These are phyloP conservation scores for Agriopis marginaria DNA, from an alignment of 2,888 invertebrate genomes.

Conservation along the genomic window DNA sequence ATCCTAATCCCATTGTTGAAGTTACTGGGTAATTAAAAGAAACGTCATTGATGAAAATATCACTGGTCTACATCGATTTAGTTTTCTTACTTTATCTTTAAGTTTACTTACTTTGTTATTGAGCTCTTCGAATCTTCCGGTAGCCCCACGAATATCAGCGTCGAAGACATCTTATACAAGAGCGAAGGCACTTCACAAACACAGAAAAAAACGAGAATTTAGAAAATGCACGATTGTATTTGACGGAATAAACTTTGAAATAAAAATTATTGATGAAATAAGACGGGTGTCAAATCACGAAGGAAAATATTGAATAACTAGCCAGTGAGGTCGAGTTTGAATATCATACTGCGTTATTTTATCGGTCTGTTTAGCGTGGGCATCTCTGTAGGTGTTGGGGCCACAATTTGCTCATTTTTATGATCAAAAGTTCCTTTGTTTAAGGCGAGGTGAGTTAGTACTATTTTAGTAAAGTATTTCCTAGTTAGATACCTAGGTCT, in stretches of 20 bases:
- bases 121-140: conserved; percentile 87
- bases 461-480: conserved; percentile 24
- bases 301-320: conserved; percentile 46
- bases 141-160: conserved; percentile 86
- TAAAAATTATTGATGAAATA: not conserved
- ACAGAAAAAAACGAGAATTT: conserved; percentile 51
- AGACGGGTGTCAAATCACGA: conserved; percentile 26
- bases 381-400: conserved; percentile 65
- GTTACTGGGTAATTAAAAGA: not conserved
- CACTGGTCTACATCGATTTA: no score
- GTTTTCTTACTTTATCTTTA: conserved; percentile 72
- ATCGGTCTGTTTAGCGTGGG: conserved; percentile 67
- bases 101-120: conserved; percentile 82
- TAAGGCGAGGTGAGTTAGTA: conserved; percentile 7
- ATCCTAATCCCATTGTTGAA: no score
- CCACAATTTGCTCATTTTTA: conserved; percentile 47
- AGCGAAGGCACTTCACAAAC: conserved; percentile 51
- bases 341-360: conserved; percentile 70
- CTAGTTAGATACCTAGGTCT: conserved; percentile 4
- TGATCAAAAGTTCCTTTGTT: conserved; percentile 64
- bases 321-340: conserved; percentile 68
- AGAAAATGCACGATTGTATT: conserved; percentile 35
- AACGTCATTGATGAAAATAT: not conserved
- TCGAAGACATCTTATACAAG: conserved; percentile 86
- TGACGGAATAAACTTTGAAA: conserved; percentile 22